Evolutionary conservation across 2,113 vertebrate genomes (phyloP).

Genomic region (Cromileptes altivelis): DNA sequence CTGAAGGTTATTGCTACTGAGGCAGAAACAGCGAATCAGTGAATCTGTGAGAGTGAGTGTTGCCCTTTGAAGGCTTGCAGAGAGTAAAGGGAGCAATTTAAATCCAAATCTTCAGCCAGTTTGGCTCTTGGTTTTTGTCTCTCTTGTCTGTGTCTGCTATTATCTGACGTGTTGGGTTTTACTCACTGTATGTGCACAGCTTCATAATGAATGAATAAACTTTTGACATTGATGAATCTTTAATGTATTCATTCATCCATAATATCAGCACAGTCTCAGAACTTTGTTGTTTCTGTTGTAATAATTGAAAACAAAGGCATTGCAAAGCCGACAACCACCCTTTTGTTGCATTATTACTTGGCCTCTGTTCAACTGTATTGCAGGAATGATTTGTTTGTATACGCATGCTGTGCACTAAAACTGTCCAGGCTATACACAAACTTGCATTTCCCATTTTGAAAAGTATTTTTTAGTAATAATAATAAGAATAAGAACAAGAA

Average conservation of each 20-base stretch:
- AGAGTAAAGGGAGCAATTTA: slow-evolving; percentile 50
- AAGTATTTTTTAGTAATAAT: not conserved
- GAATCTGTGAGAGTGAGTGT: slow-evolving; percentile 16
- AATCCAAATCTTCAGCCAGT: slow-evolving; percentile 36
- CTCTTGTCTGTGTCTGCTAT: slow-evolving; percentile 4
- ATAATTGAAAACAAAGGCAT: not conserved
- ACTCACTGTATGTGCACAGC: not conserved
- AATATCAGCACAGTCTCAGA: not conserved
- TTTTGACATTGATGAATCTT: slow-evolving; percentile 23
- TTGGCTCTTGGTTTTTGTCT: slow-evolving; percentile 13
- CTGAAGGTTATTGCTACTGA: slow-evolving; percentile 19
- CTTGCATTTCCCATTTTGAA: not conserved
- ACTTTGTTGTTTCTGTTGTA: not conserved
- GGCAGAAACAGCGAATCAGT: slow-evolving; percentile 37
- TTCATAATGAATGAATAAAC: slow-evolving; percentile 13
- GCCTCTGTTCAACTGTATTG: not conserved
- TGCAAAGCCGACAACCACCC: not conserved
- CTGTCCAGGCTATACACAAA: not conserved
- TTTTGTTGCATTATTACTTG: not conserved
- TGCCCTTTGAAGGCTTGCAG: slow-evolving; percentile 33
- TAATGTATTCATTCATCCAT: slow-evolving; percentile 9
- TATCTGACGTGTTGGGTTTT: slow-evolving; percentile 10
- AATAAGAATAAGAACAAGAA: not conserved
- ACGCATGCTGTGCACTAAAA: not conserved
- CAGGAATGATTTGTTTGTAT: not conserved